A percentile compares a stretch with the other conserved stretches of the same genome.
These are phyloP conservation scores for Beris morrisii DNA, from an alignment of 2,888 invertebrate genomes.

Conservation along the genomic window DNA sequence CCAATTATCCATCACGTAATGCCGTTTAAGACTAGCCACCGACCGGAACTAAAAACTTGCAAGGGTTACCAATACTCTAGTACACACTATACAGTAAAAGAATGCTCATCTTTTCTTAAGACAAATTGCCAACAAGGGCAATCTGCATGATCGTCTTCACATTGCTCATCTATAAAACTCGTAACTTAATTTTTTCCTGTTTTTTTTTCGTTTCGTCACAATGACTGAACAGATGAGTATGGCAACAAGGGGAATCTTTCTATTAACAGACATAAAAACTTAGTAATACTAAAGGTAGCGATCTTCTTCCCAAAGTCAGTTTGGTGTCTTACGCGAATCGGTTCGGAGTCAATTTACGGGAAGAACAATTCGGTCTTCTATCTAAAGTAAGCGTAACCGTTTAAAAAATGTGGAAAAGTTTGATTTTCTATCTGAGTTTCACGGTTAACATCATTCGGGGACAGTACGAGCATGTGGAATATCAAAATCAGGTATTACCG, in stretches of 20 bases:
- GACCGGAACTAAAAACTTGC: conserved; percentile 33
- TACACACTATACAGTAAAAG: not conserved
- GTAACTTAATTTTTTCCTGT: conserved; percentile 7
- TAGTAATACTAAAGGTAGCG: not conserved
- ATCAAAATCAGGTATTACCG: conserved; percentile 21
- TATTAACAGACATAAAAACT: conserved; percentile 13
- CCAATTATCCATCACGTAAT: conserved; percentile 30
- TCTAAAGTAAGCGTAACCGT: not conserved
- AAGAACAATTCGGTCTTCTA: not conserved
- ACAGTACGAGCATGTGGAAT: conserved; percentile 31
- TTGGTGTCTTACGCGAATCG: conserved; percentile 2
- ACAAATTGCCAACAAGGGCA: conserved; percentile 21
- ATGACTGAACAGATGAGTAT: conserved; percentile 33
- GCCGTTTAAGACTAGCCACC: conserved; percentile 25
- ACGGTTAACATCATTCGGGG: not conserved
- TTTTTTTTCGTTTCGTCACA: conserved; percentile 28
- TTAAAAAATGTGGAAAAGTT: conserved; percentile 8
- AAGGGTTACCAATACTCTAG: conserved; percentile 19
- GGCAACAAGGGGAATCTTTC: conserved; percentile 17
- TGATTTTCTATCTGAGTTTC: not conserved
- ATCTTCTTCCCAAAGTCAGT: conserved; percentile 17
- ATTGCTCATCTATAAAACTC: conserved; percentile 28
- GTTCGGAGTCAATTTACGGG: conserved; percentile 5
- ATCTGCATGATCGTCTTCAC: conserved; percentile 8
- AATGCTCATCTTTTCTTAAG: not conserved